Conservation (phyloP, 2,113 vertebrate species). For the Collichthys lucidus region DNA sequence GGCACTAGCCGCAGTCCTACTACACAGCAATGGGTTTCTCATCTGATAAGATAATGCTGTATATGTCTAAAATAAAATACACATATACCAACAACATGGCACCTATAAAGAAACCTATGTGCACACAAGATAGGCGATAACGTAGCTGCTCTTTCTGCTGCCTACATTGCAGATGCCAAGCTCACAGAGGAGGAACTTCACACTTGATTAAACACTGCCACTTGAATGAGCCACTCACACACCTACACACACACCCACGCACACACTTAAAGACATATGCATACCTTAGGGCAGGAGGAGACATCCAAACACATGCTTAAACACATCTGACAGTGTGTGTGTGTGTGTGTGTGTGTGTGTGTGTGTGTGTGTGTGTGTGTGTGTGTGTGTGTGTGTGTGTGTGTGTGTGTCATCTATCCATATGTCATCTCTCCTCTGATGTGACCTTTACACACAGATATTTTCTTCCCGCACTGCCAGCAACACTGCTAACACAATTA, state of each 20-base stretch:
- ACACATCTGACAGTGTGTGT: slow-evolving; percentile 18
- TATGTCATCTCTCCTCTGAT: slow-evolving; percentile 75
- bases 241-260: slow-evolving; percentile 53
- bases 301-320: slow-evolving; percentile 28
- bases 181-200: slow-evolving; percentile 65
- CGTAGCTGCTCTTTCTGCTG: slow-evolving; percentile 55
- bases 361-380: slow-evolving; percentile 13
- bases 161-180: slow-evolving; percentile 59
- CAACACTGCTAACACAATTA: slow-evolving; percentile 86
- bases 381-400: slow-evolving; percentile 10
- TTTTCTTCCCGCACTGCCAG: slow-evolving; percentile 73
- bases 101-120: slow-evolving; percentile 11
- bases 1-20: slow-evolving; percentile 5
- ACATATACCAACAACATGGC: slow-evolving; percentile 1
- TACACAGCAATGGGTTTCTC: slow-evolving; percentile 36
- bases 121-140: slow-evolving; percentile 35
- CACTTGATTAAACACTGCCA: slow-evolving; percentile 71
- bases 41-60: slow-evolving; percentile 45
- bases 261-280: slow-evolving; percentile 48
- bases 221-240: slow-evolving; percentile 65
- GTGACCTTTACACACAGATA: slow-evolving; percentile 84
- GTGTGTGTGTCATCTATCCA: slow-evolving; percentile 65
- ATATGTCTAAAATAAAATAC: neutral
- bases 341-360: neutral
- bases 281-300: slow-evolving; percentile 48